These are phyloP conservation scores for Oryzias sinensis DNA, from an alignment of 2,797 vertebrate species.

Conservation along the genomic window DNA sequence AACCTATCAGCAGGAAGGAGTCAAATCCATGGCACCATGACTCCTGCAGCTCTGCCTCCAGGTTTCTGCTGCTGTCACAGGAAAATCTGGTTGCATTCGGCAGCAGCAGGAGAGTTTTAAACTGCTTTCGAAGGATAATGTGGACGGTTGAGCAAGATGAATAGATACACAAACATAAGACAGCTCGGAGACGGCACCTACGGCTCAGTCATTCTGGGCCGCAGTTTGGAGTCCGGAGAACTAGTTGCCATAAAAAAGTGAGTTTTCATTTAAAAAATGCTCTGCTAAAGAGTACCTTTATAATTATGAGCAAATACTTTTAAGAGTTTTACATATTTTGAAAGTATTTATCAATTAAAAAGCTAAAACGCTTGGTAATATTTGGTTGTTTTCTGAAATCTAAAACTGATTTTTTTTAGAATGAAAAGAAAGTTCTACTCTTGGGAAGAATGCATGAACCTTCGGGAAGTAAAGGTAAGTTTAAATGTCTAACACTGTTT, in stretches of 20 bases:
- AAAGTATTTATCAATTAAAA: no score
- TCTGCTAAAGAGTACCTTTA: neutral
- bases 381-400: no score
- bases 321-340: no score
- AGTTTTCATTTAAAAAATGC: constrained; percentile 47
- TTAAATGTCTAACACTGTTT: neutral
- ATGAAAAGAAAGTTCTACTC: constrained; percentile 99
- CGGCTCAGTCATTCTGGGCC: constrained; percentile 92
- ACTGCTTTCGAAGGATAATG: constrained; percentile 36
- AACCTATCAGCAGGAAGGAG: constrained; percentile 45
- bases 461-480: constrained; percentile 93
- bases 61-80: constrained; percentile 82
- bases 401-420: constrained; percentile 64
- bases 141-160: constrained; percentile 80
- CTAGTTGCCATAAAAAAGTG: constrained; percentile 96
- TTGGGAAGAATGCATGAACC: constrained; percentile 98
- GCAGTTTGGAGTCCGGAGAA: constrained; percentile 91
- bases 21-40: constrained; percentile 68
- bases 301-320: no score
- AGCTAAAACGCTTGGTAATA: no score
- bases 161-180: constrained; percentile 91
- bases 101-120: constrained; percentile 50
- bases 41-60: constrained; percentile 50
- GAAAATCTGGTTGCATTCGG: constrained; percentile 85
- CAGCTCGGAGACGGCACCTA: constrained; percentile 97